Conservation (phyloP, 2,113 vertebrate species). For the Gobius niger region DNA sequence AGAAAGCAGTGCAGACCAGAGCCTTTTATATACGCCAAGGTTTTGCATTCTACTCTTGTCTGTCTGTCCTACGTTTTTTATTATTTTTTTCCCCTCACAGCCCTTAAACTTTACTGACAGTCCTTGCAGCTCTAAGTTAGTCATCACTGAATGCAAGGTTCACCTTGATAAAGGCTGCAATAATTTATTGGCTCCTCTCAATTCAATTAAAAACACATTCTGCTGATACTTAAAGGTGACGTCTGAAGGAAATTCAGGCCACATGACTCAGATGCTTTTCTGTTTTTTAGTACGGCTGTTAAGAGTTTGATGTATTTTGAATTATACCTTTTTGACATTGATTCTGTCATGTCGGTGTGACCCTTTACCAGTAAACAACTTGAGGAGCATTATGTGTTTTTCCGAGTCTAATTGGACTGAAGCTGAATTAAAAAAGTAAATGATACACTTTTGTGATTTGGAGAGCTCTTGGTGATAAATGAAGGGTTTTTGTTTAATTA, state of each 20-base stretch:
- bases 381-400: not conserved
- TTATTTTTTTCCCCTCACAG: not conserved
- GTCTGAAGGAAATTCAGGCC: conserved; percentile 5
- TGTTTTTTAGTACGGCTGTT: not conserved
- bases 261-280: not conserved
- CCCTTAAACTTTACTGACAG: not conserved
- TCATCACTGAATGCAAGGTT: conserved; percentile 1
- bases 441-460: conserved; percentile 10
- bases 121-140: conserved; percentile 1
- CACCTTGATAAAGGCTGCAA: not conserved
- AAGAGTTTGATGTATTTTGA: not conserved
- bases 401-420: conserved; percentile 2
- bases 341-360: not conserved
- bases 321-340: not conserved
- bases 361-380: not conserved
- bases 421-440: not conserved
- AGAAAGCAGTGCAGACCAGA: not conserved
- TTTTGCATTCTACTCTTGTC: not conserved
- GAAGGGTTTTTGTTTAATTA: conserved; percentile 24
- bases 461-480: conserved; percentile 22
- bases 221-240: not conserved
- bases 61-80: not conserved
- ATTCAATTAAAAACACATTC: not conserved
- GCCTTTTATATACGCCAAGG: not conserved
- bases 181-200: not conserved